Conservation (phyloP, 2,113 vertebrate species). For the Calonectris borealis region DNA sequence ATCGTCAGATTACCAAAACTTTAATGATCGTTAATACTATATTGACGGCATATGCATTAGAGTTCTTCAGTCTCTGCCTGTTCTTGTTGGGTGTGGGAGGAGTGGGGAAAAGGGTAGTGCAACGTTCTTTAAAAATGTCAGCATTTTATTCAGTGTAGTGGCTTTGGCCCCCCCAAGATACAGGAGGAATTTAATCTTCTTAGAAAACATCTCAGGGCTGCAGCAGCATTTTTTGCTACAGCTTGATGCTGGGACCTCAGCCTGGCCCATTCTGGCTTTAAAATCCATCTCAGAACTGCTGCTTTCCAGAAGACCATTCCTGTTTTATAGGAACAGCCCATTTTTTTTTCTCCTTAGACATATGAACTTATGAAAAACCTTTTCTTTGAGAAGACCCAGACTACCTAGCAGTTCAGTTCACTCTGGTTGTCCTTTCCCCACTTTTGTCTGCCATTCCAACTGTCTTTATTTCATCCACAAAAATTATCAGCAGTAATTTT, state of each 20-base stretch:
- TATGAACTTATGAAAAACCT: background rate
- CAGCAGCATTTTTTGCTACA: background rate
- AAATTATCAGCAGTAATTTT: background rate
- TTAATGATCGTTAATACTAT: background rate
- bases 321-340: background rate
- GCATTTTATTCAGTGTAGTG: background rate
- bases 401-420: background rate
- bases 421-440: background rate
- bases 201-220: background rate
- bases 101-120: background rate
- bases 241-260: background rate
- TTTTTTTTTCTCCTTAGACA: background rate
- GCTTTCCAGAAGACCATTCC: background rate
- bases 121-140: background rate
- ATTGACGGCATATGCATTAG: background rate
- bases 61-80: background rate
- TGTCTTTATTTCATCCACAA: background rate
- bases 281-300: background rate
- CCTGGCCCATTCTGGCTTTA: background rate
- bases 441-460: background rate
- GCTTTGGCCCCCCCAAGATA: background rate
- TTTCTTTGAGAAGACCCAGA: background rate
- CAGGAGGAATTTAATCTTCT: background rate
- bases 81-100: background rate
- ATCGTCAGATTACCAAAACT: background rate